A percentile compares a stretch with the other conserved stretches of the same genome.
Evolutionary conservation across 1,140 invertebrate genomes (phyloP).

Genomic region (Brachionus koreanus): DNA sequence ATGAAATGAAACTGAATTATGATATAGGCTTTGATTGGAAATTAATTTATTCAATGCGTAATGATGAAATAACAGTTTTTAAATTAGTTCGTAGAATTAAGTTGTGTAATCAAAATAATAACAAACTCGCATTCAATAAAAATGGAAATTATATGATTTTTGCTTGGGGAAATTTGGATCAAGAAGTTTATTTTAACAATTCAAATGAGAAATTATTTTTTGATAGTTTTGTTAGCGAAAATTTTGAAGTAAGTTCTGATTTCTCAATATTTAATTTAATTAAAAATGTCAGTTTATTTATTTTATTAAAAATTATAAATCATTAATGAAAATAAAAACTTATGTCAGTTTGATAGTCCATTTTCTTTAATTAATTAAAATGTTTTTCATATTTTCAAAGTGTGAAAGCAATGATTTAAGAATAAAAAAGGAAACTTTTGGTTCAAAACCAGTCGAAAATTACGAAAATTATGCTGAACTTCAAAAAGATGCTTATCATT

Average conservation of each 20-base stretch:
- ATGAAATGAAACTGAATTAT: neutral
- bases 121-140: neutral
- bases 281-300: neutral
- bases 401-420: neutral
- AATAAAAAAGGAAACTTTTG: neutral
- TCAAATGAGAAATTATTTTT: neutral
- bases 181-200: neutral
- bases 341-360: too few relatives aligned
- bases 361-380: neutral
- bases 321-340: too few relatives aligned
- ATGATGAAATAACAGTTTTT: neutral
- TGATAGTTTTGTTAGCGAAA: neutral
- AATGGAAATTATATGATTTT: neutral
- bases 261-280: too few relatives aligned
- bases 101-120: neutral
- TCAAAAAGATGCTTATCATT: conserved; percentile 44
- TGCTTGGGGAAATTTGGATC: neutral
- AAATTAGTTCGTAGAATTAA: conserved; percentile 18
- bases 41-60: neutral
- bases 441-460: neutral
- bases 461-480: conserved; percentile 9
- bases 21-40: neutral
- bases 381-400: neutral
- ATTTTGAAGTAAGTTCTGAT: neutral
- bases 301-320: too few relatives aligned